A percentile compares a stretch with the other conserved stretches of the same genome.
These are phyloP conservation scores for Acanthosepion lycidas DNA, from an alignment of 2,888 invertebrate species.

Conservation along the genomic window DNA sequence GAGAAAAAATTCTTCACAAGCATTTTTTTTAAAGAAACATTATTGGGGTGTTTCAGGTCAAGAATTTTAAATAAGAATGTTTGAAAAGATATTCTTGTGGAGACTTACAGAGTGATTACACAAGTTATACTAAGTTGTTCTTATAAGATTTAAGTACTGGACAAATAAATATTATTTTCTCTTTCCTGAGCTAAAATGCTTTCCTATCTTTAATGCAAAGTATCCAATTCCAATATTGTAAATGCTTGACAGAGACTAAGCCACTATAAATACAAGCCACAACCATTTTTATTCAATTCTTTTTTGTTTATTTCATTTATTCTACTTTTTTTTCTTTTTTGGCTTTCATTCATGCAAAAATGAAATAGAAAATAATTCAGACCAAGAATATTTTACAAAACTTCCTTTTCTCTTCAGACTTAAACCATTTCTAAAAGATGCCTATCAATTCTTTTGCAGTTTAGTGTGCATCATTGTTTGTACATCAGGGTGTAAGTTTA, in stretches of 20 bases:
- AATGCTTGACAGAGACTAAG: not conserved
- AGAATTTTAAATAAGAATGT: not conserved
- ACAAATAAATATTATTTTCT: not conserved
- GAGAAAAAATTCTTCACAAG: not conserved
- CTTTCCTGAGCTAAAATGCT: not conserved
- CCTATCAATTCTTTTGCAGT: too few species aligned
- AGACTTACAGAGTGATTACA: not conserved
- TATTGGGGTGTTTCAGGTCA: not conserved
- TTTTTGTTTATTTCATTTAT: not conserved
- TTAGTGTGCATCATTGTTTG: too few species aligned
- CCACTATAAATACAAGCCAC: not conserved
- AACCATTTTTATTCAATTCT: not conserved
- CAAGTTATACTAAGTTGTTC: not conserved
- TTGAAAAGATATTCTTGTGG: not conserved
- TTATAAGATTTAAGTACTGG: not conserved
- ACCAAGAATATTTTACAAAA: not conserved
- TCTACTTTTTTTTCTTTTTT: not conserved
- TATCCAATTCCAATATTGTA: constrained; percentile 4
- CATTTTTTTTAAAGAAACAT: not conserved
- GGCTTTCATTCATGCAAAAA: not conserved
- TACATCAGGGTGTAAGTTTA: too few species aligned
- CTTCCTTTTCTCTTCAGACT: not conserved
- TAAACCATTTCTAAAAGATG: not conserved
- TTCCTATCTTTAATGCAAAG: not conserved
- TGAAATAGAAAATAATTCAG: not conserved